Evolutionary conservation across 1,140 invertebrate genomes (phyloP).

Genomic region (Metaphire vulgaris): DNA sequence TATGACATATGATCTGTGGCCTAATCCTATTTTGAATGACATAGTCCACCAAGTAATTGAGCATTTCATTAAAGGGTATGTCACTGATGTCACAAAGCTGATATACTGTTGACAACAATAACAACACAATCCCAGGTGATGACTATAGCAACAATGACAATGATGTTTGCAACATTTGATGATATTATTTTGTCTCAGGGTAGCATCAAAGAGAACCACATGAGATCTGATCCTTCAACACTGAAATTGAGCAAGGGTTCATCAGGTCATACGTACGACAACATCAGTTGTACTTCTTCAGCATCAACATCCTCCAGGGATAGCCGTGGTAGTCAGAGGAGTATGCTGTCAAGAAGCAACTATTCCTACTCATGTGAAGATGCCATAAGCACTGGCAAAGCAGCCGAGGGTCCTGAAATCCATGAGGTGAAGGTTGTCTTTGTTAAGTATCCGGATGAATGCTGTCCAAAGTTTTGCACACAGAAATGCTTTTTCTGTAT

Average conservation of each 20-base stretch:
- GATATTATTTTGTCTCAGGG: too few species aligned
- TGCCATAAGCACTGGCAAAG: slow-evolving; percentile 16
- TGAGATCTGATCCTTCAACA: not conserved
- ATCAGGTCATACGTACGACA: not conserved
- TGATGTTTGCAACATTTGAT: too few species aligned
- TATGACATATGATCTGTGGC: too few species aligned
- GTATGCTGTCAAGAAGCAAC: slow-evolving; percentile 20
- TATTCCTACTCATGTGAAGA: slow-evolving; percentile 28
- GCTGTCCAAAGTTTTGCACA: slow-evolving; percentile 61
- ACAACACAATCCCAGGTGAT: too few species aligned
- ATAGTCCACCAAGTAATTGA: too few species aligned
- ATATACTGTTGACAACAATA: too few species aligned
- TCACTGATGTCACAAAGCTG: too few species aligned
- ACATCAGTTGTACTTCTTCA: not conserved
- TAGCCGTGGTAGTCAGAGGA: not conserved
- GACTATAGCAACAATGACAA: too few species aligned
- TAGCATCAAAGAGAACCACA: not conserved
- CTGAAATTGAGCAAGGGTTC: not conserved
- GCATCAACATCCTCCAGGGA: slow-evolving; percentile 1
- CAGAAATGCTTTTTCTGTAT: not conserved
- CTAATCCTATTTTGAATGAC: too few species aligned
- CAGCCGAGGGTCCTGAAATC: slow-evolving; percentile 35
- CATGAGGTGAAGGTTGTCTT: slow-evolving; percentile 44
- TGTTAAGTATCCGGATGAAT: slow-evolving; percentile 72
- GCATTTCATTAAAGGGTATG: too few species aligned